phyloP scores from a whole-genome alignment of 2,888 invertebrate species.

The Parnassius glacialis region DNA sequence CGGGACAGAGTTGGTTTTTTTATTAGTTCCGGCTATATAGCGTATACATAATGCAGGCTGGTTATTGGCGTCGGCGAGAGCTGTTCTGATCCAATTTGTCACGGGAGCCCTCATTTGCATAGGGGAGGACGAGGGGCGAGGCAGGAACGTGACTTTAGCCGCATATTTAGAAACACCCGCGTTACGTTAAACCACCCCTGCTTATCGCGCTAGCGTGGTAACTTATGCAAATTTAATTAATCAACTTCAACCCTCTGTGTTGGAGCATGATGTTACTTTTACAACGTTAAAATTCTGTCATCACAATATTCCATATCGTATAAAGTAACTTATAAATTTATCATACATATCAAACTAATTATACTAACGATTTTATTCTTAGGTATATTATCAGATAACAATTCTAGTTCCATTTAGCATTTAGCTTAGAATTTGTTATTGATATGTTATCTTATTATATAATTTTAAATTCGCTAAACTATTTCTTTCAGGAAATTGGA shows the following conservation, averaged over 20 bases:
- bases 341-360: too few species aligned
- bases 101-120: slow-evolving; percentile 63
- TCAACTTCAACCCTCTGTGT: slow-evolving; percentile 63
- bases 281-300: slow-evolving; percentile 44
- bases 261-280: slow-evolving; percentile 29
- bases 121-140: slow-evolving; percentile 38
- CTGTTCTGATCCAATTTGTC: slow-evolving; percentile 65
- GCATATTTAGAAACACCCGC: slow-evolving; percentile 58
- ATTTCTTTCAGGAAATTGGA: too few species aligned
- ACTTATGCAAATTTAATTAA: slow-evolving; percentile 79
- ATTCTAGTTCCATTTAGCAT: too few species aligned
- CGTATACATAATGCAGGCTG: slow-evolving; percentile 18
- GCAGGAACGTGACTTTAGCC: slow-evolving; percentile 63
- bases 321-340: slow-evolving; percentile 31
- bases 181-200: slow-evolving; percentile 42
- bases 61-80: slow-evolving; percentile 22
- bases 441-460: too few species aligned
- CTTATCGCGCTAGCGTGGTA: slow-evolving; percentile 65
- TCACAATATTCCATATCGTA: slow-evolving; percentile 12
- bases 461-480: too few species aligned
- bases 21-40: slow-evolving; percentile 12
- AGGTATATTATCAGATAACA: too few species aligned
- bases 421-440: too few species aligned
- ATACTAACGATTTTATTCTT: too few species aligned
- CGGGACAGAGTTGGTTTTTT: slow-evolving; percentile 16